Conservation (phyloP, 2,113 vertebrate species). For the Nettapus auritus region DNA sequence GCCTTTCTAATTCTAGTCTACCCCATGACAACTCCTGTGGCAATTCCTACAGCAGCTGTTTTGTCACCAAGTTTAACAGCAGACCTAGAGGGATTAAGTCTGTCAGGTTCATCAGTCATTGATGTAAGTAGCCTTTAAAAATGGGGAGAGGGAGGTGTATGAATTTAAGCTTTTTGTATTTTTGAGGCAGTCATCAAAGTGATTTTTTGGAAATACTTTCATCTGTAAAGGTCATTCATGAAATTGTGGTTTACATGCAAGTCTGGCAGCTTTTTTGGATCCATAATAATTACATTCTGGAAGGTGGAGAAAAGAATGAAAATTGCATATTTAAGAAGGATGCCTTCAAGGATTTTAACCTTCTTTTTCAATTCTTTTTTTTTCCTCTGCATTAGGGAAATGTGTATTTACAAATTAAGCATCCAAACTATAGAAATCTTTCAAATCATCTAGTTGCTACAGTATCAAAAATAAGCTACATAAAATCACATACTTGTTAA, state of each 20-base stretch:
- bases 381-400: background rate
- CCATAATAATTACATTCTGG: background rate
- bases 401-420: background rate
- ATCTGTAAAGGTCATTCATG: background rate
- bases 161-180: background rate
- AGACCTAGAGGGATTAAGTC: constrained; percentile 91
- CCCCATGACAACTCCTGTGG: constrained; percentile 62
- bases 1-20: constrained; percentile 74
- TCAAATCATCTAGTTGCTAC: background rate
- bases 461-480: background rate
- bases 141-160: background rate
- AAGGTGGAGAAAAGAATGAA: background rate
- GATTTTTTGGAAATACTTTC: background rate
- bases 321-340: background rate
- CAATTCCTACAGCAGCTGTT: constrained; percentile 68
- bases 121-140: constrained; percentile 81
- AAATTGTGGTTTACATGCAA: background rate
- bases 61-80: constrained; percentile 84
- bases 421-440: background rate
- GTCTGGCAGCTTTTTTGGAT: background rate
- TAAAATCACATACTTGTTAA: background rate
- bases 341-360: background rate
- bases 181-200: background rate
- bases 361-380: background rate
- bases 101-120: constrained; percentile 81